phyloP scores from a whole-genome alignment of 2,797 vertebrate species.

The Pipistrellus kuhlii region DNA sequence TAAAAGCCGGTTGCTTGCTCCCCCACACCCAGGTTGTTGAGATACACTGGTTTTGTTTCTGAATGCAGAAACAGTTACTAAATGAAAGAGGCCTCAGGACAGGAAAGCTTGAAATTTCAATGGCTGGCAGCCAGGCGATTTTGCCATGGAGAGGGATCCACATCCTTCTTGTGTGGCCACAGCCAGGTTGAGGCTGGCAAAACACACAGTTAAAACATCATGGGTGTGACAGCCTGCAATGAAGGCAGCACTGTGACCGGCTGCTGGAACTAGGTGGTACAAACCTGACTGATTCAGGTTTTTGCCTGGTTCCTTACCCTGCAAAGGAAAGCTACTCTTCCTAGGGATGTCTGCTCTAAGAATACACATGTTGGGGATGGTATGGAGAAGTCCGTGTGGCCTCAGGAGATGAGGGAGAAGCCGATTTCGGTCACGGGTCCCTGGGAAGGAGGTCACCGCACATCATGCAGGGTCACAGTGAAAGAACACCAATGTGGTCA shows the following conservation, averaged over 20 bases:
- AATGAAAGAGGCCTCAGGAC: slow-evolving; percentile 62
- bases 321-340: background rate
- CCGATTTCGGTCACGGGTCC: background rate
- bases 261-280: background rate
- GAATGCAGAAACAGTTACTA: slow-evolving; percentile 56
- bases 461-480: background rate
- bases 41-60: slow-evolving; percentile 53
- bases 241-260: background rate
- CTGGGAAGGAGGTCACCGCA: background rate
- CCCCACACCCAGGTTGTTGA: background rate
- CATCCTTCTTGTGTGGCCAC: slow-evolving; percentile 60
- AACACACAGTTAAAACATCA: background rate
- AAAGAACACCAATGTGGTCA: background rate
- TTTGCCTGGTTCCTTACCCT: background rate
- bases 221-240: background rate
- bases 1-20: background rate
- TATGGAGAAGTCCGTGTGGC: background rate
- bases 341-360: background rate
- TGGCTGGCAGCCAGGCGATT: slow-evolving; percentile 65
- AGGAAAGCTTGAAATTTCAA: slow-evolving; percentile 60
- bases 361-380: background rate
- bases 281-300: background rate
- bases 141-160: slow-evolving; percentile 25
- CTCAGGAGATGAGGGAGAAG: background rate
- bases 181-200: background rate